Percentiles rank a stretch among this genome's conserved stretches.
Conservation (phyloP, 1,140 invertebrate species). For the Helicoverpa zea region DNA sequence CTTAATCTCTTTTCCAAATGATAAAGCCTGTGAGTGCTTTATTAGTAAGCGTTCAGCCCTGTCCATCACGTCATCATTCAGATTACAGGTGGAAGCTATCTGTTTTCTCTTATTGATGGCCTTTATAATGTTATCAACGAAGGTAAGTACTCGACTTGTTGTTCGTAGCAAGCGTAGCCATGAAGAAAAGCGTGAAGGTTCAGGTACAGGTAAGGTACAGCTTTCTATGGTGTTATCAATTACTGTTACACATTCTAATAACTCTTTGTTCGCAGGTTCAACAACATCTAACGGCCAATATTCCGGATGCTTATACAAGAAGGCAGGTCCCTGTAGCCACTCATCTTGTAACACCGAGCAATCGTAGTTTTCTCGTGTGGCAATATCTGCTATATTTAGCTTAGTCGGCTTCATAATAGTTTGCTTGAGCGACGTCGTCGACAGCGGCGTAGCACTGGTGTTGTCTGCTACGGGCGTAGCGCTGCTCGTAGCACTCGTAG, state of each 20-base stretch:
- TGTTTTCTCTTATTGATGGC: constrained; percentile 26
- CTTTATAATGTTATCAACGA: neutral
- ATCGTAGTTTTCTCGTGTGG: constrained; percentile 50
- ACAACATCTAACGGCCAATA: constrained; percentile 41
- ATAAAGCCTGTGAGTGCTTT: neutral
- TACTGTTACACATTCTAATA: constrained; percentile 27
- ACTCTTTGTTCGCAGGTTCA: constrained; percentile 11
- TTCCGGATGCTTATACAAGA: constrained; percentile 20
- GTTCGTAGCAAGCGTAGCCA: constrained; percentile 43
- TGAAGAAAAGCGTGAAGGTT: constrained; percentile 37
- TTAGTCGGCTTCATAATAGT: constrained; percentile 41
- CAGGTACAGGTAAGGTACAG: constrained; percentile 44
- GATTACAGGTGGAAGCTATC: neutral
- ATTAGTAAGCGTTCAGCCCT: constrained; percentile 13
- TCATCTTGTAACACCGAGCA: constrained; percentile 3
- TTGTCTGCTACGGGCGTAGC: too few relatives aligned
- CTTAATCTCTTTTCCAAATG: constrained; percentile 30
- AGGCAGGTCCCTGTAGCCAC: constrained; percentile 52
- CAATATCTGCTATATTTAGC: constrained; percentile 63
- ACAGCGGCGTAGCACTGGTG: too few relatives aligned
- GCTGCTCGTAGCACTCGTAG: too few relatives aligned
- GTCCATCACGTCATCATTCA: constrained; percentile 1
- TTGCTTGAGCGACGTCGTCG: neutral
- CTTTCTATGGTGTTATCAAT: neutral
- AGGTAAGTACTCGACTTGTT: neutral